Evolutionary conservation across 2,888 invertebrate species (phyloP).

Genomic region (Linnaemya tessellans): DNA sequence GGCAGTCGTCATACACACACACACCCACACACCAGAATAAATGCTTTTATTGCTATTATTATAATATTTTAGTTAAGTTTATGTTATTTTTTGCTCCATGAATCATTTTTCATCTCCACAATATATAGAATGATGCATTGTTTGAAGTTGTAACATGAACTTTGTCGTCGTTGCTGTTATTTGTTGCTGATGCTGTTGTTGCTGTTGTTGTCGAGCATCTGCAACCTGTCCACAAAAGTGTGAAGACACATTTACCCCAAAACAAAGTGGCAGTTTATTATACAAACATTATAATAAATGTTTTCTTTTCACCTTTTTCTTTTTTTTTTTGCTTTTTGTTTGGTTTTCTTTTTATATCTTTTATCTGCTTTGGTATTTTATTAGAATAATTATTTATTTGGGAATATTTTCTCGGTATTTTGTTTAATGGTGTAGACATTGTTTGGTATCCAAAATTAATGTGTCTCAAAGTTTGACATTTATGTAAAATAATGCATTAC

Average conservation of each 20-base stretch:
- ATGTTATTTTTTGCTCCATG: constrained; percentile 6
- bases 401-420: constrained; percentile 28
- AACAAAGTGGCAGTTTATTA: constrained; percentile 70
- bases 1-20: background rate
- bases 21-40: background rate
- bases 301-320: constrained; percentile 28
- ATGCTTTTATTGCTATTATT: constrained; percentile 44
- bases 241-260: constrained; percentile 67
- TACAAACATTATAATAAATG: constrained; percentile 65
- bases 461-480: constrained; percentile 55
- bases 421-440: constrained; percentile 31
- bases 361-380: constrained; percentile 6
- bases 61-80: constrained; percentile 46
- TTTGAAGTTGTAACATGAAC: constrained; percentile 63
- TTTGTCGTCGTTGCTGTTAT: constrained; percentile 45
- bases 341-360: constrained; percentile 15
- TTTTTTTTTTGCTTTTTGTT: background rate
- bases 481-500: constrained; percentile 17
- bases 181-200: constrained; percentile 7
- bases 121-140: constrained; percentile 68
- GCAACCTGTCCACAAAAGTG: constrained; percentile 68
- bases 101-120: constrained; percentile 24
- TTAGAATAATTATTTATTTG: constrained; percentile 51
- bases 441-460: constrained; percentile 50
- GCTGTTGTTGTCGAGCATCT: constrained; percentile 41